Evolutionary conservation across 2,797 vertebrate genomes (phyloP).

Genomic region (Agapornis canus): DNA sequence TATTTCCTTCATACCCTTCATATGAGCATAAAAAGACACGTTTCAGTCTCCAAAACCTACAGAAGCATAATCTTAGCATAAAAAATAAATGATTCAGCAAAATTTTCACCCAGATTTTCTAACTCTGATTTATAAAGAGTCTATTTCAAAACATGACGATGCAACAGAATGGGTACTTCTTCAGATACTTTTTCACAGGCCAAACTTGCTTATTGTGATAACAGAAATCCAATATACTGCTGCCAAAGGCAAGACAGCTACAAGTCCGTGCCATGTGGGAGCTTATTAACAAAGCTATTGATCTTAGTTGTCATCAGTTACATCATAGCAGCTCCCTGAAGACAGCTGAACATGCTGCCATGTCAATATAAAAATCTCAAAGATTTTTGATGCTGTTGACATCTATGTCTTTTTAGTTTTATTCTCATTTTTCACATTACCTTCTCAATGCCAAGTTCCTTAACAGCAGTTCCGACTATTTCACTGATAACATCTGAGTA

Average conservation of each 20-base stretch:
- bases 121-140: not conserved
- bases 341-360: not conserved
- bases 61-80: not conserved
- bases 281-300: not conserved
- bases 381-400: not conserved
- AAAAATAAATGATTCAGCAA: not conserved
- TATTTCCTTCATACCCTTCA: slow-evolving; percentile 90
- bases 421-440: slow-evolving; percentile 53
- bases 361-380: not conserved
- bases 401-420: not conserved
- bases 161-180: not conserved
- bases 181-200: not conserved
- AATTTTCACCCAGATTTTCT: not conserved
- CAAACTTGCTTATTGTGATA: not conserved
- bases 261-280: not conserved
- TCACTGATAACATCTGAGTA: slow-evolving; percentile 84
- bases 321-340: not conserved
- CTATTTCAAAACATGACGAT: not conserved
- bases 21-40: not conserved
- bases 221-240: not conserved
- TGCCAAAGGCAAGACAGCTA: not conserved
- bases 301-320: not conserved
- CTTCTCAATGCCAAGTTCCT: slow-evolving; percentile 95
- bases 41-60: not conserved
- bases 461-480: slow-evolving; percentile 90